Percentiles rank a stretch among this genome's conserved stretches.
Evolutionary conservation across 2,113 vertebrate genomes (phyloP).

Genomic region (Gasterosteus aculeatus): DNA sequence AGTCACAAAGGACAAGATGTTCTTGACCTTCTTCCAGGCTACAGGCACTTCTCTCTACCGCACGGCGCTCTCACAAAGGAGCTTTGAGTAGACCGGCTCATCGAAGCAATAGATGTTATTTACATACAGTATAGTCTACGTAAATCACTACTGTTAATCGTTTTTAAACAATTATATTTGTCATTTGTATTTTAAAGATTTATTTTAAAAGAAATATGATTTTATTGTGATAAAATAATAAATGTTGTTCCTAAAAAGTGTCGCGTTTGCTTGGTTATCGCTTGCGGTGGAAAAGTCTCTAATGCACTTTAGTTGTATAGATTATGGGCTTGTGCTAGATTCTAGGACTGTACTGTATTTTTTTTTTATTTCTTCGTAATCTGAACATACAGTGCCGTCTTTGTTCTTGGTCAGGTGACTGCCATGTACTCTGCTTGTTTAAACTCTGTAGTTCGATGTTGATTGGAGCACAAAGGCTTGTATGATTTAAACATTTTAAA

Average conservation of each 20-base stretch:
- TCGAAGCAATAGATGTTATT: rapidly evolving
- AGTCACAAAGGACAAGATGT: slow-evolving; percentile 83
- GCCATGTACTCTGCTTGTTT: background rate
- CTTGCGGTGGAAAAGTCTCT: background rate
- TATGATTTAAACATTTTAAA: background rate
- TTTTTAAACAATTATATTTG: slow-evolving; percentile 28
- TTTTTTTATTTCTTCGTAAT: background rate
- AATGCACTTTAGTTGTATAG: background rate
- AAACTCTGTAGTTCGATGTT: background rate
- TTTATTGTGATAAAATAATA: slow-evolving; percentile 42
- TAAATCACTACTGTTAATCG: background rate
- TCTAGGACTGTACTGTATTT: background rate
- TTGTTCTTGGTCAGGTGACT: background rate
- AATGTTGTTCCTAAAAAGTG: slow-evolving; percentile 37
- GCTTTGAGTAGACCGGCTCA: slow-evolving; percentile 11
- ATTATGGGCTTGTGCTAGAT: background rate
- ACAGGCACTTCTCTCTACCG: slow-evolving; percentile 88
- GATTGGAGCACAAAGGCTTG: background rate
- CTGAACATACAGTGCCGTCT: background rate
- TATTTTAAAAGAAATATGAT: slow-evolving; percentile 26
- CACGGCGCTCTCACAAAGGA: slow-evolving; percentile 80
- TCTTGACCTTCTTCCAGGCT: slow-evolving; percentile 85
- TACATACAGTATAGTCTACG: background rate
- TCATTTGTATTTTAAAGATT: slow-evolving; percentile 24
- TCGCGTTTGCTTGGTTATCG: background rate